Evolutionary conservation across 2,797 vertebrate species (phyloP).

Genomic region (Cynodonichthys magdalenae): DNA sequence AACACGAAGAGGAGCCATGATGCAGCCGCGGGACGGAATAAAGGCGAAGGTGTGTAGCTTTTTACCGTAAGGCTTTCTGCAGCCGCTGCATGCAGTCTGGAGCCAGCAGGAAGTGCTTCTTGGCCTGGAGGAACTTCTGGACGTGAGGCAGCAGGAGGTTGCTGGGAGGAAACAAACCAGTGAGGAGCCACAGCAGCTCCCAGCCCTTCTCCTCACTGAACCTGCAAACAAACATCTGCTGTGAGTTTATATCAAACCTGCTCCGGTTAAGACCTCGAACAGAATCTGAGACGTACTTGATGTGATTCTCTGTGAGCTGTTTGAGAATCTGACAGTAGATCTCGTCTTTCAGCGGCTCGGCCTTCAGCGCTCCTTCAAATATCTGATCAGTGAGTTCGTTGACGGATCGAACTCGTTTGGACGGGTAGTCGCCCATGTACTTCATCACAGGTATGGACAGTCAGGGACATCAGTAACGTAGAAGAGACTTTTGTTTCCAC

Average conservation of each 20-base stretch:
- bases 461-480: constrained; percentile 77
- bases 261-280: background rate
- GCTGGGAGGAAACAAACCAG: constrained; percentile 94
- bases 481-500: too few species aligned
- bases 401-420: constrained; percentile 90
- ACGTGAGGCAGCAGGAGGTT: constrained; percentile 92
- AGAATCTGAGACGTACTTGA: constrained; percentile 82
- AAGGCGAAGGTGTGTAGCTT: background rate
- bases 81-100: constrained; percentile 94
- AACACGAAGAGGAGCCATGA: background rate
- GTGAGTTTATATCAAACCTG: too few species aligned
- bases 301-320: constrained; percentile 95
- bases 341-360: constrained; percentile 94
- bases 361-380: constrained; percentile 95
- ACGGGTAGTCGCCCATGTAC: constrained; percentile 98
- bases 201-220: constrained; percentile 98
- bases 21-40: rapidly evolving
- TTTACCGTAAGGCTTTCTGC: constrained; percentile 93
- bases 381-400: constrained; percentile 98
- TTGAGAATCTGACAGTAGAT: constrained; percentile 95
- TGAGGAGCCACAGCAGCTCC: constrained; percentile 96
- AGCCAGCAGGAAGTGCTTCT: constrained; percentile 89
- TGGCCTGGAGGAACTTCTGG: constrained; percentile 94
- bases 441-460: constrained; percentile 88
- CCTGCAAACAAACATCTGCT: constrained; percentile 63